A percentile compares a stretch with the other conserved stretches of the same genome.
Evolutionary conservation across 1,140 invertebrate species (phyloP).

Genomic region (Thereuonema tuberculata): DNA sequence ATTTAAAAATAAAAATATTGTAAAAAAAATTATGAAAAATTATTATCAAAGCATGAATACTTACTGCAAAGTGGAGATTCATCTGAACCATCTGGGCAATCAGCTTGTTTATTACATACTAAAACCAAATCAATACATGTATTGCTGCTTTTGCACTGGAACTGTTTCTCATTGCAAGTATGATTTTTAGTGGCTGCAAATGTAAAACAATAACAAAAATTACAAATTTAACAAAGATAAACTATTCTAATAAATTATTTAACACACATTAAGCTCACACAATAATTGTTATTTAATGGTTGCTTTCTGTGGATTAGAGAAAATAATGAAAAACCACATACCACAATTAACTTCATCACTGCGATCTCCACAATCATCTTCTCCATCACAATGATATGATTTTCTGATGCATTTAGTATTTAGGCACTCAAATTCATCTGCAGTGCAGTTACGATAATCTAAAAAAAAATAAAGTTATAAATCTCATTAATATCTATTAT

Average conservation of each 20-base stretch:
- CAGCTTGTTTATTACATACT: conserved; percentile 87
- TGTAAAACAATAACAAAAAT: not conserved
- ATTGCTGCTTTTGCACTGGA: conserved; percentile 62
- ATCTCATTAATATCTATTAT: no score
- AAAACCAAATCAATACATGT: conserved; percentile 69
- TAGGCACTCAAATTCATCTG: conserved; percentile 72
- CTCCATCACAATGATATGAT: conserved; percentile 75
- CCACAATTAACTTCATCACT: conserved; percentile 64
- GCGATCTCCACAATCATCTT: conserved; percentile 79
- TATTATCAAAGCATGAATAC: not conserved
- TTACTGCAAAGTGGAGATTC: conserved; percentile 78
- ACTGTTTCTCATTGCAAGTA: conserved; percentile 62
- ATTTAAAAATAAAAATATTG: no score
- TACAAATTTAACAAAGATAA: no score
- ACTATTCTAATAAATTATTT: no score
- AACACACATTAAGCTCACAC: no score
- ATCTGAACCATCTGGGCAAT: conserved; percentile 85
- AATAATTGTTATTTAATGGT: no score
- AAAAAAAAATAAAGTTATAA: conserved; percentile 8
- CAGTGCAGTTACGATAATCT: conserved; percentile 48
- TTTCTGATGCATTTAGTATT: conserved; percentile 88
- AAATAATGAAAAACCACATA: conserved; percentile 17
- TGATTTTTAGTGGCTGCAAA: conserved; percentile 42
- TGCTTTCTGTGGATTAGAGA: no score
- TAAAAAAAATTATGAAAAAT: not conserved